phyloP scores from a whole-genome alignment of 2,797 vertebrate genomes.

The Microctenopoma lineatum region DNA sequence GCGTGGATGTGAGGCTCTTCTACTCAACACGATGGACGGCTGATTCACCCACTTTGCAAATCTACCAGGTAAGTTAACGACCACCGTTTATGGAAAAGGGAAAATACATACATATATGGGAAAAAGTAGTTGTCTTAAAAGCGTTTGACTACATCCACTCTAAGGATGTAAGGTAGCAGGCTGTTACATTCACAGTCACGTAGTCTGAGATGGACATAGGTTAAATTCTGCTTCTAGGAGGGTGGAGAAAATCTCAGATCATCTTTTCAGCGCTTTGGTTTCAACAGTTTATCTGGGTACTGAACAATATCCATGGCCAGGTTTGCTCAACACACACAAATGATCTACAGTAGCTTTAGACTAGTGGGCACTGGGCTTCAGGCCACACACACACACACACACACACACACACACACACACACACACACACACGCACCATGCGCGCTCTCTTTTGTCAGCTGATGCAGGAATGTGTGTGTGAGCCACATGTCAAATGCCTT shows the following conservation, averaged over 20 bases:
- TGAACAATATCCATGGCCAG: background rate
- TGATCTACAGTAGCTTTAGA: slow-evolving; percentile 5
- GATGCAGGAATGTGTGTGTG: slow-evolving; percentile 67
- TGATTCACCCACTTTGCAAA: slow-evolving; percentile 24
- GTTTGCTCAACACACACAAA: background rate
- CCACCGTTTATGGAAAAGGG: background rate
- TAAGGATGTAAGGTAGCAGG: too few relatives aligned
- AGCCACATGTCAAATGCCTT: slow-evolving; percentile 69
- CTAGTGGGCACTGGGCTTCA: slow-evolving; percentile 10
- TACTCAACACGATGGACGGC: slow-evolving; percentile 34
- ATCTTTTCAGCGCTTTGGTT: background rate
- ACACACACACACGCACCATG: slow-evolving; percentile 21
- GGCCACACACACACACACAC: slow-evolving; percentile 19
- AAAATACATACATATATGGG: too few relatives aligned
- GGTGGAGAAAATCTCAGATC: background rate
- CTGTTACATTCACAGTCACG: too few relatives aligned
- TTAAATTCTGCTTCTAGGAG: background rate
- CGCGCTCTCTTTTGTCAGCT: slow-evolving; percentile 69
- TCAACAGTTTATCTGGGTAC: too few relatives aligned
- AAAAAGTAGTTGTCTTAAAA: too few relatives aligned
- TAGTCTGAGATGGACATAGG: background rate
- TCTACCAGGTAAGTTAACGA: slow-evolving; percentile 52
- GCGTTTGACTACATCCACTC: too few relatives aligned
- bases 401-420: slow-evolving; percentile 16
- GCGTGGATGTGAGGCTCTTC: slow-evolving; percentile 51